These are phyloP conservation scores for Cryptotis parvus DNA, from an alignment of 2,113 vertebrate species.

Conservation along the genomic window DNA sequence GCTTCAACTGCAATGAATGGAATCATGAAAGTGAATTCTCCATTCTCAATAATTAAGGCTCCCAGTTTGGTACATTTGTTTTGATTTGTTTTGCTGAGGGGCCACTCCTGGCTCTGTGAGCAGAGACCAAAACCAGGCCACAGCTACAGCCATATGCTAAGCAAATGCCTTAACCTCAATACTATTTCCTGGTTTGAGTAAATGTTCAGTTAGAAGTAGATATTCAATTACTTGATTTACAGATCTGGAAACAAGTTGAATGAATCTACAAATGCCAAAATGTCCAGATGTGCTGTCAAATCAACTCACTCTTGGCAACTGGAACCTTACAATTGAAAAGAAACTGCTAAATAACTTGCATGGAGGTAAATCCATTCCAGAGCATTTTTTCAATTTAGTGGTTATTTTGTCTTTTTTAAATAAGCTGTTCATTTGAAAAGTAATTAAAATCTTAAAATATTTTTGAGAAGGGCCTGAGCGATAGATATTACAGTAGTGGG, in stretches of 20 bases:
- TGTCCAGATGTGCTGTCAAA: neutral
- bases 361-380: neutral
- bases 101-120: too few species aligned
- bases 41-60: neutral
- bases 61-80: neutral
- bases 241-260: slow-evolving; percentile 44
- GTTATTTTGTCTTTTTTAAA: slow-evolving; percentile 29
- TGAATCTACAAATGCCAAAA: slow-evolving; percentile 4
- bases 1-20: neutral
- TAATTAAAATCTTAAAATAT: neutral
- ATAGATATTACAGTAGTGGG: too few species aligned
- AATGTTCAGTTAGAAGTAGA: neutral
- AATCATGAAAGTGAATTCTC: neutral
- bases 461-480: neutral
- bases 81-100: too few species aligned
- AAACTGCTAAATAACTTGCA: slow-evolving; percentile 23
- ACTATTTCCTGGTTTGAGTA: neutral
- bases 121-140: too few species aligned
- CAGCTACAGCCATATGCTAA: too few species aligned
- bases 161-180: too few species aligned
- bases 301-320: slow-evolving; percentile 19
- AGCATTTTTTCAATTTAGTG: neutral
- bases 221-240: slow-evolving; percentile 11
- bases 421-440: slow-evolving; percentile 15
- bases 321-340: neutral